Evolutionary conservation across 2,888 invertebrate genomes (phyloP).

Genomic region (Sarcophaga rosellei): DNA sequence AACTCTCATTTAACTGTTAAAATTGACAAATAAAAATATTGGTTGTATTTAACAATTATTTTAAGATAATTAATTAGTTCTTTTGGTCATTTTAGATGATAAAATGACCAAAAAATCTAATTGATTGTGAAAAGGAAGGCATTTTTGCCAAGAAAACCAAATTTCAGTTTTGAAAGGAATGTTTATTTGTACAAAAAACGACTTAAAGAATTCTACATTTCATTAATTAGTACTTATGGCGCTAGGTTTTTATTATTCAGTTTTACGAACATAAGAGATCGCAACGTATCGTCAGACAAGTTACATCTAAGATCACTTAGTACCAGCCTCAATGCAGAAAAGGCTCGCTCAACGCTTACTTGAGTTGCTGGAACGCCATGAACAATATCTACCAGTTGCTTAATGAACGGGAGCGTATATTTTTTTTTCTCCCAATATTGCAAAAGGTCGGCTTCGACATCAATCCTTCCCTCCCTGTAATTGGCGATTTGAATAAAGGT

Average conservation of each 20-base stretch:
- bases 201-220: too few relatives aligned
- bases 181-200: too few relatives aligned
- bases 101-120: too few relatives aligned
- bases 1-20: too few relatives aligned
- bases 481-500: neutral
- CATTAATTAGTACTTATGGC: too few relatives aligned
- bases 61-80: too few relatives aligned
- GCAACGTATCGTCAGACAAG: neutral
- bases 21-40: too few relatives aligned
- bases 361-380: neutral
- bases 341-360: neutral
- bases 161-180: too few relatives aligned
- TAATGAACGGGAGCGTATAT: neutral
- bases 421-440: constrained; percentile 6
- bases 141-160: too few relatives aligned
- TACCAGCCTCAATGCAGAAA: neutral
- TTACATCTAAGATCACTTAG: constrained; percentile 5
- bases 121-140: too few relatives aligned
- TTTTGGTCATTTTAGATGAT: too few relatives aligned
- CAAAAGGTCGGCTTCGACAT: neutral
- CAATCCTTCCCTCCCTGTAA: neutral
- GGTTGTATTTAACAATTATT: too few relatives aligned
- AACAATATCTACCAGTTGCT: constrained; percentile 2
- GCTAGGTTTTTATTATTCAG: neutral
- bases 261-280: constrained; percentile 4